Evolutionary conservation across 2,888 invertebrate species (phyloP).

Genomic region (Choristoneura rosaceana): DNA sequence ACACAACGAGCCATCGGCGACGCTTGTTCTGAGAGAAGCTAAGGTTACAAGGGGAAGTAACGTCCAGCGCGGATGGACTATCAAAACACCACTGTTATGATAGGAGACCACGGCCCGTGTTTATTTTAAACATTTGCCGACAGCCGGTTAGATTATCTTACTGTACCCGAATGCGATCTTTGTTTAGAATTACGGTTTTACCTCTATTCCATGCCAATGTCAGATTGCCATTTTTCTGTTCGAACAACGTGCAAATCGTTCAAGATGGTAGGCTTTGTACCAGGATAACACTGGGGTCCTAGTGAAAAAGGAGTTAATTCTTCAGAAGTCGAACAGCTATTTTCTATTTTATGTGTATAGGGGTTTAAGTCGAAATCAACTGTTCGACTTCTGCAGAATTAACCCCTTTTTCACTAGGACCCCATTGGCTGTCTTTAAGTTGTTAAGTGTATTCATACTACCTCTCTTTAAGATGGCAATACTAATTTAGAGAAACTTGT

Average conservation of each 20-base stretch:
- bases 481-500: no score
- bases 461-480: no score
- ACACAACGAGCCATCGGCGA: conserved; percentile 4
- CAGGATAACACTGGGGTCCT: no score
- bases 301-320: no score
- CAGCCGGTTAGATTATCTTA: conserved; percentile 68
- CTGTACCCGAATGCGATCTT: conserved; percentile 58
- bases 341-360: no score
- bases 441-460: no score
- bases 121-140: conserved; percentile 77
- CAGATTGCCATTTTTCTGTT: conserved; percentile 4
- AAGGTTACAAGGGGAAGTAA: conserved; percentile 35
- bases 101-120: conserved; percentile 71
- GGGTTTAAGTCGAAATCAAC: no score
- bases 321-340: no score
- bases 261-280: neutral
- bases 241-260: conserved; percentile 10
- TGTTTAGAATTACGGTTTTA: conserved; percentile 51
- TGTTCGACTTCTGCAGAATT: no score
- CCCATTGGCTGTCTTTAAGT: no score
- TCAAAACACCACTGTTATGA: conserved; percentile 81
- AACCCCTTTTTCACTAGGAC: no score
- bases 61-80: conserved; percentile 60
- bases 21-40: conserved; percentile 14
- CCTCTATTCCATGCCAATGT: conserved; percentile 14